These are phyloP conservation scores for Podarcis siculus DNA, from an alignment of 2,797 vertebrate genomes.

Conservation along the genomic window DNA sequence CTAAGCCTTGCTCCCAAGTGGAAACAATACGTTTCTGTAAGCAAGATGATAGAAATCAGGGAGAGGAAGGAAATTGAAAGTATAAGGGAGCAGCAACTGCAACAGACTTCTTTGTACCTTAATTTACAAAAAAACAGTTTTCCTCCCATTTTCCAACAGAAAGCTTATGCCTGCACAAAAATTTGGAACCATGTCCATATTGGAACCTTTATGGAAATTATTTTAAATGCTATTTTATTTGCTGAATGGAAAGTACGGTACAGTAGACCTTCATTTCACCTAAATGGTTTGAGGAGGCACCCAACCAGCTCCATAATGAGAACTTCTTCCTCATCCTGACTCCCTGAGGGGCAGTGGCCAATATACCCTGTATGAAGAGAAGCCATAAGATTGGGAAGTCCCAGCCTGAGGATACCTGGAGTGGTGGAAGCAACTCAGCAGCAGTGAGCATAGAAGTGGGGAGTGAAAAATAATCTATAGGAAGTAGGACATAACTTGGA, in stretches of 20 bases:
- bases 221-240: conserved; percentile 2
- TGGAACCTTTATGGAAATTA: conserved; percentile 10
- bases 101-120: not conserved
- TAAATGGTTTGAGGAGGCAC: not conserved
- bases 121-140: not conserved
- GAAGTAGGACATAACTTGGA: not conserved
- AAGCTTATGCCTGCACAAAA: not conserved
- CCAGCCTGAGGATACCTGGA: not conserved
- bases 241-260: not conserved
- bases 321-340: not conserved
- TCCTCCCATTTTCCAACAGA: not conserved
- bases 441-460: not conserved
- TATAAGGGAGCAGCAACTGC: not conserved
- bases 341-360: not conserved
- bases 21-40: conserved; percentile 12
- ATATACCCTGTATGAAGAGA: not conserved
- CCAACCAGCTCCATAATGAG: not conserved
- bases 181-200: not conserved
- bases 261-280: not conserved
- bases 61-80: conserved; percentile 27
- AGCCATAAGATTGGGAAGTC: not conserved
- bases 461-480: not conserved
- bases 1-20: conserved; percentile 1
- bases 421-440: not conserved
- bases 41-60: conserved; percentile 22